Evolutionary conservation across 2,113 vertebrate species (phyloP).

Genomic region (Dipodomys merriami): DNA sequence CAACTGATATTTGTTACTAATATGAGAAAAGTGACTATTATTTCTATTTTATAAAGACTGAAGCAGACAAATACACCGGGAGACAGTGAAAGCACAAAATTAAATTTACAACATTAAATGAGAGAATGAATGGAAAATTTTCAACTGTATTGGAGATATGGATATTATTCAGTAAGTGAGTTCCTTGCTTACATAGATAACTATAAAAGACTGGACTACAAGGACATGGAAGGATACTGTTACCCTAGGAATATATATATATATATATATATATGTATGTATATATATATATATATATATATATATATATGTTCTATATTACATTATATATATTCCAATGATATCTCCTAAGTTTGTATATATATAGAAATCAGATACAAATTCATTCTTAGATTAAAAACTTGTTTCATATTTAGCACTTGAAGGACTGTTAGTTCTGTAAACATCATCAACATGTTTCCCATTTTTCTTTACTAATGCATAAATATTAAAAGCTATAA

Average conservation of each 20-base stretch:
- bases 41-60: background rate
- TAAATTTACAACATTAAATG: background rate
- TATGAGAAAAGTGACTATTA: background rate
- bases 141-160: background rate
- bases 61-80: background rate
- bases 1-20: background rate
- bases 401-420: background rate
- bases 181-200: background rate
- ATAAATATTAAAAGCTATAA: background rate
- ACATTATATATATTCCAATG: background rate
- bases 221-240: background rate
- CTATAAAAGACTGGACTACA: background rate
- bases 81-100: background rate
- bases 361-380: background rate
- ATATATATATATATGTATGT: too few relatives aligned
- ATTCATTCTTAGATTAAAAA: slow-evolving; percentile 30
- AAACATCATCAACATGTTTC: background rate
- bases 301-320: too few relatives aligned
- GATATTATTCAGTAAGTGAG: background rate
- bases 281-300: too few relatives aligned
- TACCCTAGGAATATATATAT: too few relatives aligned
- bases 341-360: background rate
- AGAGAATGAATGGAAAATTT: slow-evolving; percentile 2
- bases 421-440: background rate
- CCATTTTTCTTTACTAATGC: background rate